Base-by-base conservation (phyloP, 1,140 invertebrate species). In the Drosophila repletoides region DNA sequence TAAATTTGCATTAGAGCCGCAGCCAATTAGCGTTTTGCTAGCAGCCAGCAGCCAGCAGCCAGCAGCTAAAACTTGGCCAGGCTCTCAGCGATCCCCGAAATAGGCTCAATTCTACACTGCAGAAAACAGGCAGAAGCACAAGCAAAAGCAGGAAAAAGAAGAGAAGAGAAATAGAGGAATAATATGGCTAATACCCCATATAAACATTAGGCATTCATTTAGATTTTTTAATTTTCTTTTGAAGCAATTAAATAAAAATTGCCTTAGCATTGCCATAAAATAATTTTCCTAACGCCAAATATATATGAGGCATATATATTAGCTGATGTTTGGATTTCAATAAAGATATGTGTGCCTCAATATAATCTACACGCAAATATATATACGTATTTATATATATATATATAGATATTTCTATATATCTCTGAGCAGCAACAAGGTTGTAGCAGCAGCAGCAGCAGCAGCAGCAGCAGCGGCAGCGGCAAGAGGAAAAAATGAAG, bases 1-100 rank as follows among this genome's bases (percentile, higher is more conserved):
- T 84, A 87, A 84, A 87, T 76, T 84, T 84, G 80, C 80, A 84
- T 84, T 86, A 84, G 80, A 55, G 70, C 66, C 80, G 65, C 75
- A 80, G 45, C 80, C 81, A 75, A 86, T 84, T 86, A 83, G 75
- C 75, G 38, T 33, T 38, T 55, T 48, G 34, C 41, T 6, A 58
- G 58, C 46, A 22, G 58, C 46, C 6, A 14, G n/a, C 12, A 33
- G 49, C 49, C 49, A 52, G 17, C 45, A 19, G n/a, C n/a, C n/a
- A n/a, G n/a, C n/a, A n/a, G n/a, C n/a, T n/a, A 31, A 14, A 19
- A 33, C 22, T 29, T 45, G 43, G 29, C 43, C 43, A 46, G 26
- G 22, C 41, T 24, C 21, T 29, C 22, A 17, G 41, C 41, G n/a
- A n/a, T n/a, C n/a, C n/a, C n/a, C n/a, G n/a, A n/a, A n/a, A n/a